Conservation (phyloP, 2,113 vertebrate species). For the Sylvia atricapilla region DNA sequence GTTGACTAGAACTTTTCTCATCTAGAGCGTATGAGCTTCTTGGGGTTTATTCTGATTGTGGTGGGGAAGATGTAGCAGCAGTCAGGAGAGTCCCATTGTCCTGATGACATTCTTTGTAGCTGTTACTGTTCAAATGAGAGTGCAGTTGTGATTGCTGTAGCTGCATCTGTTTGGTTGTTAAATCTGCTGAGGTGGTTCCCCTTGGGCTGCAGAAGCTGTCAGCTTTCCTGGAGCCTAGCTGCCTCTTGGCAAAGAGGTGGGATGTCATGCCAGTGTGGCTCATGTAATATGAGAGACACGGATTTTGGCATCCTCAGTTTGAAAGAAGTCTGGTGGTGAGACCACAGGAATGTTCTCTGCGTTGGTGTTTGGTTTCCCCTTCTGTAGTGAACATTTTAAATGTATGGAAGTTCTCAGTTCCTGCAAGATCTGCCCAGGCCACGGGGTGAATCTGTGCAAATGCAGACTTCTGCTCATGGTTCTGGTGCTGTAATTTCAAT, state of each 20-base stretch:
- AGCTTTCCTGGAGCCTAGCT: background rate
- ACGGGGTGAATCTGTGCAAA: background rate
- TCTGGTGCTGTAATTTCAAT: background rate
- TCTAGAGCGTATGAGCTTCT: background rate
- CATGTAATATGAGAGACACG: background rate
- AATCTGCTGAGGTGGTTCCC: background rate
- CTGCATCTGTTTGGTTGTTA: background rate
- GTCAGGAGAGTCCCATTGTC: background rate
- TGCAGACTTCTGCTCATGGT: background rate
- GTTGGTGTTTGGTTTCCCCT: background rate
- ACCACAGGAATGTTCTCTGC: background rate
- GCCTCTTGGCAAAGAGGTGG: background rate
- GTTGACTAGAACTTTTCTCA: background rate
- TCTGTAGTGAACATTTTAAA: background rate
- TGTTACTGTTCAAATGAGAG: background rate
- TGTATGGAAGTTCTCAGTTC: background rate
- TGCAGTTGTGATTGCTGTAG: background rate
- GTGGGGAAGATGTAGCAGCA: background rate
- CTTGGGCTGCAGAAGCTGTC: background rate
- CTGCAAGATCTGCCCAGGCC: background rate
- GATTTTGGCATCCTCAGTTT: background rate
- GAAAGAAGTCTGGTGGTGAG: background rate
- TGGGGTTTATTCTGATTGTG: background rate
- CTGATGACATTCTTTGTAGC: background rate
- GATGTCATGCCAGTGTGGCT: background rate